Conservation (phyloP, 53 echinoderm and acorn worm species). For the Paracentrotus lividus region DNA sequence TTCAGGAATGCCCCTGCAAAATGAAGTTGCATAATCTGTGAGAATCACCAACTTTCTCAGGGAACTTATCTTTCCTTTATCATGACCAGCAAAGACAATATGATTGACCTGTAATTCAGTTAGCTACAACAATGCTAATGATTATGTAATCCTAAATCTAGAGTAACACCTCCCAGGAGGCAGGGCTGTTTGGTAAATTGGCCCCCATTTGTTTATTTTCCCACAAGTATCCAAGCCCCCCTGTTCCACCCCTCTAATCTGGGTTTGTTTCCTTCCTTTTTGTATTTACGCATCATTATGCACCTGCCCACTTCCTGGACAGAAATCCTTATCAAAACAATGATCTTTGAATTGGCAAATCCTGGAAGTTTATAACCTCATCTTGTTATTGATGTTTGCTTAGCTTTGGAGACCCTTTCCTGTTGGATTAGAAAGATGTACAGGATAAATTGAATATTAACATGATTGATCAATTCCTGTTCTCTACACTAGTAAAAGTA, state of each 20-base stretch:
- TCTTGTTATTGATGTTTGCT: not conserved
- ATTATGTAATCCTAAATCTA: not conserved
- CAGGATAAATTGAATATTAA: too few species aligned
- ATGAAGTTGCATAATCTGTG: too few species aligned
- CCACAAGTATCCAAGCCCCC: conserved; percentile 39
- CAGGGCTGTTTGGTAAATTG: not conserved
- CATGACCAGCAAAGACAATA: not conserved
- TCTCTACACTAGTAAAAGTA: too few species aligned
- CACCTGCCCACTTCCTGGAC: conserved; percentile 28
- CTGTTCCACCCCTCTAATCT: not conserved
- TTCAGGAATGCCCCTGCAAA: too few species aligned
- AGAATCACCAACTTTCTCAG: too few species aligned
- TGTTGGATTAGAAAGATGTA: too few species aligned
- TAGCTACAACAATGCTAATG: not conserved
- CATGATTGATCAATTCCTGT: too few species aligned
- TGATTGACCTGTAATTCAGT: not conserved
- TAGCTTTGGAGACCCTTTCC: not conserved
- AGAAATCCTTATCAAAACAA: conserved; percentile 33
- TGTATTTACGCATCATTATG: conserved; percentile 32
- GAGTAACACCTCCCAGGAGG: not conserved
- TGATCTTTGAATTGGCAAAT: conserved; percentile 24
- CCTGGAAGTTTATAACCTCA: conserved; percentile 22
- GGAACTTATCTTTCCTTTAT: not conserved
- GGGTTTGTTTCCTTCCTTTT: conserved; percentile 29
- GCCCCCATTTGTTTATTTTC: not conserved